Evolutionary conservation across 2,113 vertebrate genomes (phyloP), one percentile per base, ranked within the genome.

Genomic region (Carassius auratus): DNA sequence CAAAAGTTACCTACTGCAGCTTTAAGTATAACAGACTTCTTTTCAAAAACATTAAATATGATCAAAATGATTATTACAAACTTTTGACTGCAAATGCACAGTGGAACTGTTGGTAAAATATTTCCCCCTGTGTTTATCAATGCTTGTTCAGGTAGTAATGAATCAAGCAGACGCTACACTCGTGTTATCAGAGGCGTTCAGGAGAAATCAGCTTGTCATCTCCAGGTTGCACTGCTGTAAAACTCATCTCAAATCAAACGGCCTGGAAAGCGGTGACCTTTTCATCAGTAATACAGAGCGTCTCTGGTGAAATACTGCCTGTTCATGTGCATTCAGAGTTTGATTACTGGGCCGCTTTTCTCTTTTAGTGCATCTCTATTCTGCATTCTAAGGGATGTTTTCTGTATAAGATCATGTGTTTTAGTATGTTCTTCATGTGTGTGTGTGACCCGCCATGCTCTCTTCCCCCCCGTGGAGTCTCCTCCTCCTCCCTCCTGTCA

Each of bases 391-490:
- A 3, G 8, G 45, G 12, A 48, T 48, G 45, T 48, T 50, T 50
- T 50, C 48, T 50, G 13, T 13, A 50, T 13, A 50, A 4, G 48
- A 13, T 50, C 3, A 3, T 59, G 4, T 26, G 15, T 52, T 45
- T 50, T 10, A 3, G 59, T 50, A 14, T 50, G 48, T 14, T 23
- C 3, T 23, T 9, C 12, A 9, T 23, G 61, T 62, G n/a, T 62
- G 9, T 62, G 87, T 66, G 45, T 48, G 45, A 48, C 45, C 45
- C 0, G 5, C 30, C 62, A 23, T 66, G 26, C 23, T 52, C 50
- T 52, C 50, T 17, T 84, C 26, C 90, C 90, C 92, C 92, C 88
- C 13, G 81, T 85, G 87, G 86, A 89, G 83, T 26, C 62, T 13
- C 62, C 30, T 69, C 30, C 64, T 55, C 48, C 42, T 45, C 33